Evolutionary conservation across 1,140 invertebrate genomes (phyloP).

Genomic region (Globodera ellingtonae): DNA sequence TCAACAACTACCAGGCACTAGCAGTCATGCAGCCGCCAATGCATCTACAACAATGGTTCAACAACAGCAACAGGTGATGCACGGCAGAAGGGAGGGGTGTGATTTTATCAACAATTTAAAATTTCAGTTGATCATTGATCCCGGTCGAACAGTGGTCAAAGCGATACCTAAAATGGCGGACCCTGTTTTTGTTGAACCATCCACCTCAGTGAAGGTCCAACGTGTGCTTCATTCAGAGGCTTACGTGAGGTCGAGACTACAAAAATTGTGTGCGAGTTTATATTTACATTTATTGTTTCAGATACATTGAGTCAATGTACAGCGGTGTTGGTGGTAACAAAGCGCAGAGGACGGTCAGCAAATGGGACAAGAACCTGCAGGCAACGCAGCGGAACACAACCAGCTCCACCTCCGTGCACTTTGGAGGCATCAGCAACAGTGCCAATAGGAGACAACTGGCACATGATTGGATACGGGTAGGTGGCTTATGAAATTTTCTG

Average conservation of each 20-base stretch:
- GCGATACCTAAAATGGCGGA: neutral
- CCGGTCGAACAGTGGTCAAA: slow-evolving; percentile 11
- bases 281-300: neutral
- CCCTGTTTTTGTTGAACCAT: slow-evolving; percentile 9
- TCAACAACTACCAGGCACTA: no score
- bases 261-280: neutral
- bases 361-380: slow-evolving; percentile 22
- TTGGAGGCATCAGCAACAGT: neutral
- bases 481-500: neutral
- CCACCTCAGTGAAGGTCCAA: slow-evolving; percentile 13
- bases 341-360: slow-evolving; percentile 18
- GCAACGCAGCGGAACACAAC: slow-evolving; percentile 9
- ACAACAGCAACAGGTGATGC: slow-evolving; percentile 3
- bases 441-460: slow-evolving; percentile 1
- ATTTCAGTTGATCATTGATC: neutral
- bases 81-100: neutral
- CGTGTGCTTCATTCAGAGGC: slow-evolving; percentile 24
- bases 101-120: neutral
- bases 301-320: slow-evolving; percentile 25
- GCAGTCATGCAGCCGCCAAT: no score
- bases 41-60: neutral
- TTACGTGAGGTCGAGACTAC: slow-evolving; percentile 1
- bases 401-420: neutral
- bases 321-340: neutral
- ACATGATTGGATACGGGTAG: slow-evolving; percentile 21